Conservation (phyloP, 2,888 invertebrate species). For the Drosophila atroscutellata region DNA sequence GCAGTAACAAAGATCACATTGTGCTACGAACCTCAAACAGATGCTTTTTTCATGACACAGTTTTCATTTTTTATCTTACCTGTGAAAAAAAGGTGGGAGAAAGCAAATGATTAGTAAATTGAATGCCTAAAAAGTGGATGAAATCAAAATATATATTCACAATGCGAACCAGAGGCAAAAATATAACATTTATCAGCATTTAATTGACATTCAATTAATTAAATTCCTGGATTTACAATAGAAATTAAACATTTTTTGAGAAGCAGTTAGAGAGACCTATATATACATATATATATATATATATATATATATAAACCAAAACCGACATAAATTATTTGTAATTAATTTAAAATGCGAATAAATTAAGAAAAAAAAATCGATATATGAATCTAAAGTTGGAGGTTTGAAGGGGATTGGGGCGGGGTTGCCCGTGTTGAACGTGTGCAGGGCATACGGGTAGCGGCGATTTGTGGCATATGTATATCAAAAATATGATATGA, state of each 20-base stretch:
- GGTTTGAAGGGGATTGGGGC: not conserved
- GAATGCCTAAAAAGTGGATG: not conserved
- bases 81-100: not conserved
- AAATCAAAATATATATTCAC: not conserved
- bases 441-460: not conserved
- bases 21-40: not conserved
- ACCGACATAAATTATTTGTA: not conserved
- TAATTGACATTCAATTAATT: not conserved
- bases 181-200: too few species aligned
- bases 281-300: not conserved
- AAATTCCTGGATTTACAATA: not conserved
- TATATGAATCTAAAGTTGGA: not conserved
- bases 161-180: too few species aligned
- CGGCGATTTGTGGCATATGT: slow-evolving; percentile 17
- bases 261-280: not conserved
- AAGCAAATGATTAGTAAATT: not conserved
- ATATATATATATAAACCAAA: not conserved
- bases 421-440: too few species aligned
- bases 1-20: not conserved
- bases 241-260: not conserved
- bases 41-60: too few species aligned
- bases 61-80: not conserved
- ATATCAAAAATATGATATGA: slow-evolving; percentile 51
- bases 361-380: not conserved
- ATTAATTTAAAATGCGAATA: not conserved